Conservation (phyloP, 1,140 invertebrate genomes). For the Globodera rostochiensis region DNA sequence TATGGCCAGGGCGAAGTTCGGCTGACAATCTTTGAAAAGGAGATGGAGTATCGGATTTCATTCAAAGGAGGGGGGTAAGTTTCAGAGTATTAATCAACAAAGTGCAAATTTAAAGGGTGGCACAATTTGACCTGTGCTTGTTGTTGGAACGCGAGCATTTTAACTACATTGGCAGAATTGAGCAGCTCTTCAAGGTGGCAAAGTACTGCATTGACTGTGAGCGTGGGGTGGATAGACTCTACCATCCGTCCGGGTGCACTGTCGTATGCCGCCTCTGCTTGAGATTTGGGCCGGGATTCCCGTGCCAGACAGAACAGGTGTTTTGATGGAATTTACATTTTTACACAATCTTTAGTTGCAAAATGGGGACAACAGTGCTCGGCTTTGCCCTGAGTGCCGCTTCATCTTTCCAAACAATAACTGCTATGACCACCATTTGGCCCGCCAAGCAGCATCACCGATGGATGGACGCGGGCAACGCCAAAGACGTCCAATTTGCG, state of each 20-base stretch:
- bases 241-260: not conserved
- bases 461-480: not conserved
- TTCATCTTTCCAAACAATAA: conserved; percentile 11
- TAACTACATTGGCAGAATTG: not conserved
- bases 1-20: not conserved
- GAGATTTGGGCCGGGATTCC: not conserved
- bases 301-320: not conserved
- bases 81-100: not conserved
- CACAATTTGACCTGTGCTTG: not conserved
- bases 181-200: not conserved
- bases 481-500: not conserved
- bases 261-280: not conserved
- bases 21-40: not conserved
- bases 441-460: not conserved
- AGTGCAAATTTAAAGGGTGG: not conserved
- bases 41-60: not conserved
- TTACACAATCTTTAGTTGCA: not conserved
- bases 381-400: not conserved
- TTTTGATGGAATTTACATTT: not conserved
- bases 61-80: not conserved
- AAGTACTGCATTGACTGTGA: not conserved
- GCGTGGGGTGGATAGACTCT: not conserved
- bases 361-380: not conserved
- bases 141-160: not conserved
- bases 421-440: conserved; percentile 1